Percentiles rank a stretch among this genome's conserved stretches.
Evolutionary conservation across 92 coral and sea anemone species (phyloP).

Genomic region (Siderastrea siderea): DNA sequence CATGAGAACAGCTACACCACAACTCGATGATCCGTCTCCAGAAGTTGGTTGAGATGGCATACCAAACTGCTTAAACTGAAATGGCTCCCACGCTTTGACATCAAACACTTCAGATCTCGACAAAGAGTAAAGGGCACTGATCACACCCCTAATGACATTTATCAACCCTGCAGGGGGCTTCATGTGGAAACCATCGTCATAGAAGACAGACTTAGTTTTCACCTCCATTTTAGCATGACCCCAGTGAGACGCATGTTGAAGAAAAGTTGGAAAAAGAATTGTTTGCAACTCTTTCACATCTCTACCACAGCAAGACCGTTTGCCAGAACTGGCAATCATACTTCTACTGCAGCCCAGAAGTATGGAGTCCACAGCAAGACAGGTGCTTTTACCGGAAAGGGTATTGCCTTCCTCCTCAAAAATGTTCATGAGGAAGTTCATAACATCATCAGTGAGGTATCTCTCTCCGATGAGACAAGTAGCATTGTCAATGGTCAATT

Average conservation of each 20-base stretch:
- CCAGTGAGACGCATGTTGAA: constrained; percentile 29
- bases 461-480: constrained; percentile 38
- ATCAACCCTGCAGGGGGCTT: constrained; percentile 11
- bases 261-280: constrained; percentile 24
- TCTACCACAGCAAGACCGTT: constrained; percentile 11
- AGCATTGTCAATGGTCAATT: constrained; percentile 43
- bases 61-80: constrained; percentile 29
- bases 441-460: constrained; percentile 25
- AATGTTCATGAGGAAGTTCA: constrained; percentile 29
- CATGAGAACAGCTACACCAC: constrained; percentile 51
- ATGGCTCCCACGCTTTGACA: constrained; percentile 21
- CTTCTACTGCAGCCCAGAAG: not conserved
- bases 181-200: constrained; percentile 34
- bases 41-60: constrained; percentile 51
- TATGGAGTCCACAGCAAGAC: constrained; percentile 34
- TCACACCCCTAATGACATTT: not conserved
- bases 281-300: constrained; percentile 25
- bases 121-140: constrained; percentile 2
- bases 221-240: constrained; percentile 47
- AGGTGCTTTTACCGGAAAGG: constrained; percentile 8
- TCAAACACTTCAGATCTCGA: constrained; percentile 17
- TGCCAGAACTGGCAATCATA: constrained; percentile 21
- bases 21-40: constrained; percentile 53
- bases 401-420: constrained; percentile 39
- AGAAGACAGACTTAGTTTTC: constrained; percentile 11